Base-by-base conservation (phyloP, 2,797 vertebrate species). In the Sebastes cheni region DNA sequence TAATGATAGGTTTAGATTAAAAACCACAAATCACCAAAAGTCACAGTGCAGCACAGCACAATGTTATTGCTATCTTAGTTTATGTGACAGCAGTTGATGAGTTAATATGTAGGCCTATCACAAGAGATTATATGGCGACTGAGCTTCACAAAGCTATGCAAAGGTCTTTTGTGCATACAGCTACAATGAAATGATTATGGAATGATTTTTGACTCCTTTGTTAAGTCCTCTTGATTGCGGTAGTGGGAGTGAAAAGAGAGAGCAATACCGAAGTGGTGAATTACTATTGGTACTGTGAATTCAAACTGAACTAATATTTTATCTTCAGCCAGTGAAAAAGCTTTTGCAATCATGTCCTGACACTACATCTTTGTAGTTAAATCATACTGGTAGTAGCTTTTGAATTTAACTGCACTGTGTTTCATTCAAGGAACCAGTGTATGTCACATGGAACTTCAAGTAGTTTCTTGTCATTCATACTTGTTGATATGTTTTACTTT, bases 21-120 rank as follows among this genome's bases (percentile, higher is more conserved):
- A 20, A 67, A 80, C 16, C 42, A 18, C 42, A n/a, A 29, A 54
- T 34, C 34, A 6, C 4, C 1, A 1, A 14, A 32, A 59, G 14
- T 64, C 13, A 66, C 29, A 46, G 27, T 58, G 23, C 9, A 36
- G 16, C 2, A 11, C 25, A 65, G 10, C 42, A 18, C 62, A 23
- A 3, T 55, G 29, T 70, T 42, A n/a, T 66, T 74, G 23, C n/a
- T 10, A 42, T 72, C 20, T 56, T 58, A 25, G 36, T 67, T 76
- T 60, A 30, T 74, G 8, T 72, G 14, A 75, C 42, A 67, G 58
- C 22, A 65, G 39, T 52, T 69, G 52, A 77, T 87, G 23, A 77
- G 77, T 85, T 85, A 84, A 86, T 88, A 61, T 78, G 27, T 66
- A 77, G 80, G 73, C 39, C 14, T 78, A 61, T 86, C 67, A 62